A percentile compares a stretch with the other conserved stretches of the same genome.
phyloP scores from a whole-genome alignment of 2,113 vertebrate genomes.

The Psittacara wagleri region DNA sequence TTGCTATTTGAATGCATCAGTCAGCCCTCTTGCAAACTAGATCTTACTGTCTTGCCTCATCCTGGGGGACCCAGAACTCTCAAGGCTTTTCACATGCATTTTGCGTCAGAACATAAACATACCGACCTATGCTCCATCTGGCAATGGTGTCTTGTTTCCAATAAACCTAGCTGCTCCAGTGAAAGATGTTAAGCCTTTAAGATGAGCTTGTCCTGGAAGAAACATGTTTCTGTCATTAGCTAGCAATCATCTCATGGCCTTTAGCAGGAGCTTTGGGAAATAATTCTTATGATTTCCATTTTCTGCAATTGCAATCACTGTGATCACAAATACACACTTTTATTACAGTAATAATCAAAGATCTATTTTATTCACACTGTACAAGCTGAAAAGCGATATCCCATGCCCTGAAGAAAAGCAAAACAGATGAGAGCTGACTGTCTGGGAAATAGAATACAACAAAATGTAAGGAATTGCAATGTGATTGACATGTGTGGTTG shows the following conservation, averaged over 20 bases:
- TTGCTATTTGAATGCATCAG: not conserved
- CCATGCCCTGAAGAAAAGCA: not conserved
- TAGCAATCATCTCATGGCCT: not conserved
- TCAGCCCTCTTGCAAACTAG: not conserved
- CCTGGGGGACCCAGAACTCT: not conserved
- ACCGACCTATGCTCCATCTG: constrained; percentile 15
- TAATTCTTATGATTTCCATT: not conserved
- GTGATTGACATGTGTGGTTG: not conserved
- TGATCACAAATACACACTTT: not conserved
- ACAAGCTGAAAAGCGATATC: constrained; percentile 18
- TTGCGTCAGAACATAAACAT: not conserved
- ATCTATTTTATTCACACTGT: not conserved
- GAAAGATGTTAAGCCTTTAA: not conserved
- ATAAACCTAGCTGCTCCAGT: not conserved
- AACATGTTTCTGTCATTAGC: not conserved
- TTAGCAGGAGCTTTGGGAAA: not conserved
- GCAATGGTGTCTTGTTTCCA: not conserved
- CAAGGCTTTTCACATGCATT: not conserved
- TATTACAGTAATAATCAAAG: not conserved
- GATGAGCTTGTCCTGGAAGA: not conserved
- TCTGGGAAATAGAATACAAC: not conserved
- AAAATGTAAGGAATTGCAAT: constrained; percentile 2
- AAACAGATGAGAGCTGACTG: not conserved
- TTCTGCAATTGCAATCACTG: not conserved
- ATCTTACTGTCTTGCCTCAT: not conserved